Evolutionary conservation across 1,140 invertebrate genomes (phyloP), one percentile per base, ranked within the genome.

Genomic region (Lepidurus arcticus): DNA sequence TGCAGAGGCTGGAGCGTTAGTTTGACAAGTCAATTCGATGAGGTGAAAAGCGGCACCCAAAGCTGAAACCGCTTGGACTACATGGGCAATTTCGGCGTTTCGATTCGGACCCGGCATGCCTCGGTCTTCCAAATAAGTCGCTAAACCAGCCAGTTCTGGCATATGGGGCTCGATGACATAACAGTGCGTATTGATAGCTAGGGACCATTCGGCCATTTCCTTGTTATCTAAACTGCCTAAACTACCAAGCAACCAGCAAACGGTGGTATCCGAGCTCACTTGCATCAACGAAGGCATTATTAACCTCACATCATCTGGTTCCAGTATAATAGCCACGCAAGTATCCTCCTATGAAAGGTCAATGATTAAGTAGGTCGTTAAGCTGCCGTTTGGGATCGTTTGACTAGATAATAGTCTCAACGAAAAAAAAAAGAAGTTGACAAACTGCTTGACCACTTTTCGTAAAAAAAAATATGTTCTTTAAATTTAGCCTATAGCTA

Each of bases 151-250:
- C 21, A 80, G 44, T 78, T 77, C 76, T 0, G 73, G 79, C 73
- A 80, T 79, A 44, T 80, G 79, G n/a, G 79, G 79, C 44, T 80
- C 79, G 10, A 77, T 47, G 7, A 80, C 76, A 26, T 78, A 80
- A 11, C 53, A 44, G 10, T n/a, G 73, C 13, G 77, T 74, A 42
- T 65, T 73, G 11, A 80, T 73, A 74, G 65, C 53, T 24, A 80
- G 53, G 1, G 79, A 76, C 79, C 79, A 80, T 42, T 80, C 74
- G 7, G 75, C 45, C 6, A 74, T 74, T 10, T 44, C 76, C 44
- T 74, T 44, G 43, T 53, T 73, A 13, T 76, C 76, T 16, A 80
- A 34, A 3, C 24, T 73, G 21, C 79, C 79, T 24, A 80, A 73
- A 13, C 76, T 78, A 21, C 79, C 79, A 6, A 80, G 76, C 1